phyloP scores from a whole-genome alignment of 2,797 vertebrate species.

The Myripristis murdjan region DNA sequence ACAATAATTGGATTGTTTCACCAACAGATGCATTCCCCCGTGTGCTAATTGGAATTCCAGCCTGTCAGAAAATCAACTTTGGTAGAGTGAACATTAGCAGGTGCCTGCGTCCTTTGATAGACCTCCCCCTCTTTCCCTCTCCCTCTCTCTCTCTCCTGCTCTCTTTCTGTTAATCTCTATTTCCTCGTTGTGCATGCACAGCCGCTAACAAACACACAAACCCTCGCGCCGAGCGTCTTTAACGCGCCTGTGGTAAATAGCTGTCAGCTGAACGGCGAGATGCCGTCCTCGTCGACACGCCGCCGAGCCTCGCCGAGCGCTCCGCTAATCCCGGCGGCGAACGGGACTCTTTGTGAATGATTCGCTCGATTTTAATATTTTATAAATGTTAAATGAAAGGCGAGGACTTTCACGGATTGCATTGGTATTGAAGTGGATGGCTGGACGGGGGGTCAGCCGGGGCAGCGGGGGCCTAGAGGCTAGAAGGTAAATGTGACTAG shows the following conservation, averaged over 20 bases:
- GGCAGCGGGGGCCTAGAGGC: no score
- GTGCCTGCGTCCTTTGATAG: slow-evolving; percentile 56
- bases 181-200: neutral
- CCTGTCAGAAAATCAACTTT: slow-evolving; percentile 69
- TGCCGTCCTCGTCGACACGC: slow-evolving; percentile 39
- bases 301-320: slow-evolving; percentile 29
- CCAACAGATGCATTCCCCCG: slow-evolving; percentile 56
- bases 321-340: slow-evolving; percentile 37
- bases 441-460: no score
- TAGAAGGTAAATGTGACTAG: no score
- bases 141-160: slow-evolving; percentile 8
- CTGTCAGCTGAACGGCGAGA: slow-evolving; percentile 48
- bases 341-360: neutral
- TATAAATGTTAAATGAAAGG: no score
- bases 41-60: slow-evolving; percentile 67
- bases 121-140: slow-evolving; percentile 19
- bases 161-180: slow-evolving; percentile 1
- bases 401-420: no score
- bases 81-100: slow-evolving; percentile 65
- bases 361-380: neutral
- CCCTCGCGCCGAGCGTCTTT: slow-evolving; percentile 31
- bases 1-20: slow-evolving; percentile 76
- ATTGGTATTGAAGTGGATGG: no score
- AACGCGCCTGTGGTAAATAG: no score
- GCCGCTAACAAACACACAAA: neutral